A percentile compares a stretch with the other conserved stretches of the same genome.
These are phyloP conservation scores for Sinocyclocheilus anophthalmus DNA, from an alignment of 2,113 vertebrate genomes.

Conservation along the genomic window DNA sequence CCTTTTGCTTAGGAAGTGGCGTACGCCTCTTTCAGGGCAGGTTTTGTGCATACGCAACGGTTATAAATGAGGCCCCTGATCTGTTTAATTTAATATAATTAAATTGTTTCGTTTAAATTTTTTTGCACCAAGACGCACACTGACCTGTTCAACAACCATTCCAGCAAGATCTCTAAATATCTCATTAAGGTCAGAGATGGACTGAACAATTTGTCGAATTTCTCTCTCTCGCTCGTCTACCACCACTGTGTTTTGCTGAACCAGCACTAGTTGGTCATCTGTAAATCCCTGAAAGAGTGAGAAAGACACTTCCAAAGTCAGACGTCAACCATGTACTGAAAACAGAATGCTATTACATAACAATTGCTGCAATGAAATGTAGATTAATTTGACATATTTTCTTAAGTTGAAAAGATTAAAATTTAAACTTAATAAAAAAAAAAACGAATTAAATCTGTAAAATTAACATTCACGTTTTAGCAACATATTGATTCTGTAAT, in stretches of 20 bases:
- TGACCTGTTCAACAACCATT: conserved; percentile 98
- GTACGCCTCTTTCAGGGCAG: too few species aligned
- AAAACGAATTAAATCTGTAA: too few species aligned
- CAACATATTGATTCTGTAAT: too few species aligned
- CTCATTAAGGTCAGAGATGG: conserved; percentile 95
- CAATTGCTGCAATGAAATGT: too few species aligned
- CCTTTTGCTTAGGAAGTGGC: too few species aligned
- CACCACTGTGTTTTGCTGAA: conserved; percentile 88
- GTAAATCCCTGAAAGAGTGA: conserved; percentile 84
- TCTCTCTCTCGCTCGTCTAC: conserved; percentile 92
- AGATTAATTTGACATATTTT: too few species aligned
- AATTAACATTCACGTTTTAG: too few species aligned
- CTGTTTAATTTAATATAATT: neutral
- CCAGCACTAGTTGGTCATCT: conserved; percentile 88
- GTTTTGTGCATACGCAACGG: too few species aligned
- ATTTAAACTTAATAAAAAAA: too few species aligned
- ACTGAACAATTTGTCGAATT: conserved; percentile 94
- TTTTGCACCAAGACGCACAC: neutral
- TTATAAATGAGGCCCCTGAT: neutral
- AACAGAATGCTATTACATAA: neutral
- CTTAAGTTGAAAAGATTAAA: too few species aligned
- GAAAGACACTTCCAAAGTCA: too few species aligned
- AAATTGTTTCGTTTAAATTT: too few species aligned
- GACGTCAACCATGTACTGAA: neutral
- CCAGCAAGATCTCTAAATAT: conserved; percentile 92